Conservation (phyloP, 2,797 vertebrate genomes). For the Myotis planiceps region DNA sequence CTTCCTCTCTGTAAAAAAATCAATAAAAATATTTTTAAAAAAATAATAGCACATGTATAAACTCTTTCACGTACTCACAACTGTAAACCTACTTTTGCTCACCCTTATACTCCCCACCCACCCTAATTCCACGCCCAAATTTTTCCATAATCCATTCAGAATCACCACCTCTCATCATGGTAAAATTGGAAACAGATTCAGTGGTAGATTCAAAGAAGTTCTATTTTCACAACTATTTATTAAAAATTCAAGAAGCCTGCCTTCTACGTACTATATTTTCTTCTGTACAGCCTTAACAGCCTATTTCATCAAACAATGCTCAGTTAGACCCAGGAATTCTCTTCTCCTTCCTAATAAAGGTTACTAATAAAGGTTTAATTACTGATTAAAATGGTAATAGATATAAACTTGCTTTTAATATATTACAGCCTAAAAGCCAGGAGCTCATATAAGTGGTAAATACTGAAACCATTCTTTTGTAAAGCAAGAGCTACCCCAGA, state of each 20-base stretch:
- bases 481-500: neutral
- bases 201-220: neutral
- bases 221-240: neutral
- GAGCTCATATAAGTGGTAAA: neutral
- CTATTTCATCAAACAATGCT: neutral
- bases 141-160: neutral
- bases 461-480: neutral
- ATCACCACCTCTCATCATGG: neutral
- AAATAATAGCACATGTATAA: neutral
- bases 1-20: too few species aligned
- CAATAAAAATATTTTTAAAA: neutral
- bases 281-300: neutral
- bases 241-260: neutral
- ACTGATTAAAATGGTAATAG: neutral
- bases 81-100: neutral
- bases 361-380: neutral
- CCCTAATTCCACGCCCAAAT: neutral
- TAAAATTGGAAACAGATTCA: neutral
- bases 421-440: neutral
- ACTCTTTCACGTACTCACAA: neutral
- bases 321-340: neutral
- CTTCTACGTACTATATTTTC: neutral
- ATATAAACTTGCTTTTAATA: neutral
- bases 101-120: neutral
- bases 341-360: neutral